These are phyloP conservation scores for Chionis minor DNA, from an alignment of 2,113 vertebrate genomes.

Conservation along the genomic window DNA sequence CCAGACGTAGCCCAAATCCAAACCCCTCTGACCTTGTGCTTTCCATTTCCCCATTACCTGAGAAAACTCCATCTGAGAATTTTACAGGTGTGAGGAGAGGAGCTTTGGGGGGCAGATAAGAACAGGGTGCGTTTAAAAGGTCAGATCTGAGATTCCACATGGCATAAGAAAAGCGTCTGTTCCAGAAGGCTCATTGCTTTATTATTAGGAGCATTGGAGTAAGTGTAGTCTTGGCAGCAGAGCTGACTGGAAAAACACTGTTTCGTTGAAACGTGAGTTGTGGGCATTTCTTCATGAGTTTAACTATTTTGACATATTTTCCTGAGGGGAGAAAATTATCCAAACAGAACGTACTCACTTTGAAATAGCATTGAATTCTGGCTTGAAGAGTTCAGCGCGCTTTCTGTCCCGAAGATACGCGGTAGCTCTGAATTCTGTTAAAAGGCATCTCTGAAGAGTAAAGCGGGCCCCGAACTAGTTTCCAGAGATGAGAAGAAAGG, in stretches of 20 bases:
- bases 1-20: not conserved
- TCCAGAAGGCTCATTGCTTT: not conserved
- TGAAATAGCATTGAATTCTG: not conserved
- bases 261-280: not conserved
- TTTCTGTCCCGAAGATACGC: not conserved
- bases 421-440: not conserved
- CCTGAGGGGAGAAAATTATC: not conserved
- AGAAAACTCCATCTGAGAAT: not conserved
- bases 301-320: not conserved
- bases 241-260: not conserved
- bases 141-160: not conserved
- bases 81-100: not conserved
- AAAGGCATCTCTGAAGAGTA: not conserved
- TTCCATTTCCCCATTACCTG: rapidly evolving
- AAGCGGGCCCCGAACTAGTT: not conserved
- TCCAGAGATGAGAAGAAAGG: not conserved
- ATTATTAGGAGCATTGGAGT: not conserved
- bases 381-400: not conserved
- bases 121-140: not conserved
- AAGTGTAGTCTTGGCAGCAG: not conserved
- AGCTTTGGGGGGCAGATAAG: not conserved
- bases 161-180: not conserved
- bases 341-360: not conserved
- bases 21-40: not conserved
- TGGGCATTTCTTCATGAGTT: not conserved